Base-by-base conservation (phyloP, 2,888 invertebrate species). In the Lycaena phlaeas region DNA sequence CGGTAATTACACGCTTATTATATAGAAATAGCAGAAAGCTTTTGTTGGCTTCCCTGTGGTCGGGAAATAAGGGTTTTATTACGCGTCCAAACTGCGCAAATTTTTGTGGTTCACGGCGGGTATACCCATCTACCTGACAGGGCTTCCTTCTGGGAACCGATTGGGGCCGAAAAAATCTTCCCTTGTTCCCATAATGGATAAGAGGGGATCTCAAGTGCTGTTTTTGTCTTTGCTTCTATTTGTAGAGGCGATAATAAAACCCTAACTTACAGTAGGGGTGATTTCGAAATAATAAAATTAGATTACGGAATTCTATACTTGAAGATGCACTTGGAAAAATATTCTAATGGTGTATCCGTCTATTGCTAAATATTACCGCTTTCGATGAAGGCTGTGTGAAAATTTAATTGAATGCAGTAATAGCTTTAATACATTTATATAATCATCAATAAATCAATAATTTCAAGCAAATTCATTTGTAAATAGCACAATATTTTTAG, bases 161-260 rank as follows among this genome's bases (percentile, higher is more conserved):
- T 49, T 49, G 44, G 61, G n/a, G n/a, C 60, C 68, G 36, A 76
- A 77, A 61, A 55, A 53, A 78, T 74, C 64, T 51, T 41, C 56
- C 61, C 67, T 65, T 71, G 68, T 81, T 79, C 82, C 78, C 82
- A 82, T 77, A 84, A 73, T 68, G 55, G 59, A 52, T 62, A 67
- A 70, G 71, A 72, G 69, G 71, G 76, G 76, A 64, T 72, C 67
- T 82, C 71, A 70, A 81, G 82, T 76, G 75, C 64, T 58, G 68
- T 79, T 81, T 82, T 82, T 82, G 68, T 76, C 67, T 65, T 57
- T 54, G 56, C 50, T 62, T 64, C 70, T 74, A 75, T 75, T 77
- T 73, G 68, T 75, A 59, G 66, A 72, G 71, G 57, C 60, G 65
- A 67, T 75, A 70, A 73, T 69, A 77, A 74, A 75, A 40, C 27